Percentiles rank a stretch among this genome's conserved stretches.
phyloP scores from a whole-genome alignment of 1,140 invertebrate genomes.

The Drosophila paulistorum region DNA sequence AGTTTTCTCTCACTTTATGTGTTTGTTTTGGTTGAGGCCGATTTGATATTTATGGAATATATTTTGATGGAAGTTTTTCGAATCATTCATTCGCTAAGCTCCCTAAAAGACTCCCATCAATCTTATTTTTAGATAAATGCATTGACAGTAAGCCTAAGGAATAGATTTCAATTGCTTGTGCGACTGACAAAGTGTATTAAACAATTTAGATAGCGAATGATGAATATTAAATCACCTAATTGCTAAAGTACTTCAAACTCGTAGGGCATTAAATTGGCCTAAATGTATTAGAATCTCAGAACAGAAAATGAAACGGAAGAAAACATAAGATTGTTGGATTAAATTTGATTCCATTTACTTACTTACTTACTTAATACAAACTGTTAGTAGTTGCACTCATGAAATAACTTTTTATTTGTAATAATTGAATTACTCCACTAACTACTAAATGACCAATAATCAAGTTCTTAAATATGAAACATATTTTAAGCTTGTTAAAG shows the following conservation, averaged over 20 bases:
- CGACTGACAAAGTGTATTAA: neutral
- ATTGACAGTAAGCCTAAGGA: neutral
- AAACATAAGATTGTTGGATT: too few relatives aligned
- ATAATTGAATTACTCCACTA: too few relatives aligned
- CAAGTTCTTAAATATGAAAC: slow-evolving; percentile 1
- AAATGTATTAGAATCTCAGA: neutral
- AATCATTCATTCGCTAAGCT: neutral
- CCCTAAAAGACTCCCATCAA: neutral
- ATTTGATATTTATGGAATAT: slow-evolving; percentile 55
- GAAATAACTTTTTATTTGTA: too few relatives aligned
- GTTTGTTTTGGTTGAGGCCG: slow-evolving; percentile 50
- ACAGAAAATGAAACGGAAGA: too few relatives aligned
- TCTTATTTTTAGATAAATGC: neutral
- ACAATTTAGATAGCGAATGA: neutral
- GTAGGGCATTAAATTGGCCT: neutral
- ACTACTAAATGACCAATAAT: too few relatives aligned
- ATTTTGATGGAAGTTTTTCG: neutral
- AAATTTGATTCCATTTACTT: too few relatives aligned
- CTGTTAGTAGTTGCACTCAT: too few relatives aligned
- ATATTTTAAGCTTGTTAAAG: neutral
- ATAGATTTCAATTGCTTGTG: neutral
- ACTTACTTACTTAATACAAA: too few relatives aligned
- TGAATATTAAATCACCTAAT: neutral
- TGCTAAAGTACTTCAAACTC: neutral
- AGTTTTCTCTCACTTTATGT: slow-evolving; percentile 24